Evolutionary conservation across 2,888 invertebrate genomes (phyloP), one percentile per base, ranked within the genome.

Genomic region (Eristalis arbustorum): DNA sequence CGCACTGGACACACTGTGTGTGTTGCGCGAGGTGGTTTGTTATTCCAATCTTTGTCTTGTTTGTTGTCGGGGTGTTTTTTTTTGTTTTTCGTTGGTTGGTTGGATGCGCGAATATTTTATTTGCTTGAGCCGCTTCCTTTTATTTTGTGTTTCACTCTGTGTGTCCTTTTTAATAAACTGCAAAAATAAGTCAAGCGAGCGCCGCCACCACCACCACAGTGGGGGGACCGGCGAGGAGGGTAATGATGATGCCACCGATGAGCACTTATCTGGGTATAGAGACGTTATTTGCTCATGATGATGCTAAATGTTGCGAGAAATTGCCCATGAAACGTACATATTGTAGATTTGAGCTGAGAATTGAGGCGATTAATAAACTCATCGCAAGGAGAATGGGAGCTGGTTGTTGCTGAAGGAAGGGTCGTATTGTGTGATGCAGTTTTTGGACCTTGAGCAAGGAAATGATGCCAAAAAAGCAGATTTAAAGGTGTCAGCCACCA

Each of bases 41-140:
- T 85, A 76, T 74, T 69, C 64, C 42, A 37, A 73, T 77, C 56
- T 78, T 74, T 72, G 72, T 76, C 68, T 81, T 68, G 23, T 40
- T n/a, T 42, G 42, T 62, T 62, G 28, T n/a, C n/a, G n/a, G n/a
- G n/a, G n/a, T 6, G 42, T n/a, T 14, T 14, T 5, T 14, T n/a
- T 6, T n/a, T 42, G 1, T 18, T 18, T 57, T 59, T 59, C 18
- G 34, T 62, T 59, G 6, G 59, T 66, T 75, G 61, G 40, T 28
- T 63, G 23, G 81, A 72, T 76, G 81, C 63, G 80, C 80, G 62
- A 84, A 84, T 84, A 72, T 80, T 84, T 67, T 81, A 84, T 68
- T 81, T 77, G 59, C 56, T 69, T 68, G 80, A n/a, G 62, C 34
- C 28, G 62, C 25, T 68, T 34, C 31, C 14, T 71, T 66, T 59